Evolutionary conservation across 2,797 vertebrate genomes (phyloP), one percentile per base, ranked within the genome.

Genomic region (Falco peregrinus): DNA sequence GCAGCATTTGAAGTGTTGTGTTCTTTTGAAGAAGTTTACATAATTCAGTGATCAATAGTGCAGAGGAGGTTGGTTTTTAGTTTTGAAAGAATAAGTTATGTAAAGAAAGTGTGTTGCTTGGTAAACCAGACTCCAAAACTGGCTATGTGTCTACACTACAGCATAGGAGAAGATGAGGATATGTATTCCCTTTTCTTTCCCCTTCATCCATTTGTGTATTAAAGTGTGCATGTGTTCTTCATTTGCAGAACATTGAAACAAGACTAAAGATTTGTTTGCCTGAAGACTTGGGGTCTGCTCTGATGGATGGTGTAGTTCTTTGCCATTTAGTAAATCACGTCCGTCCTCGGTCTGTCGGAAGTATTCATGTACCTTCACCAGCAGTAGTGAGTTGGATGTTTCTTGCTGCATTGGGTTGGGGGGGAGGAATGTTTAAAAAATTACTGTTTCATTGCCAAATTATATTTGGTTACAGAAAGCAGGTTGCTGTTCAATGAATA

Each of bases 281-380:
- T 1, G 99, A 99, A 79, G 99, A 99, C 96, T 97, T 99, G 12
- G 99, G 99, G 21, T 98, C 98, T 0, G 99, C 99, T 25, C 98
- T 99, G 94, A 99, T 99, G 99, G 99, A 99, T 6, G 99, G 99
- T 2, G 99, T 99, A 0, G 99, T 99, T 77, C 99, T 99, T 84
- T 99, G 99, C 96, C 99, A 99, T 77, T 98, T 99, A 96, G 99
- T 98, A 78, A 99, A 99, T 97, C 98, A 99, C 37, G 98, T 99
- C 79, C 98, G 98, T 63, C 99, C 99, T 0, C 98, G 99, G 4
- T 99, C 99, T 0, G 99, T 99, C 1, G 99, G 97, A 73, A 99
- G 99, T 95, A 99, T 99, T 96, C 99, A 99, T 2, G 98, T 99
- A 37, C 99, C 99, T 63, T 99, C 99, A 13, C 99, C 99, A 37